Conservation (phyloP, 2,113 vertebrate genomes). For the Choloepus hoffmanni region DNA sequence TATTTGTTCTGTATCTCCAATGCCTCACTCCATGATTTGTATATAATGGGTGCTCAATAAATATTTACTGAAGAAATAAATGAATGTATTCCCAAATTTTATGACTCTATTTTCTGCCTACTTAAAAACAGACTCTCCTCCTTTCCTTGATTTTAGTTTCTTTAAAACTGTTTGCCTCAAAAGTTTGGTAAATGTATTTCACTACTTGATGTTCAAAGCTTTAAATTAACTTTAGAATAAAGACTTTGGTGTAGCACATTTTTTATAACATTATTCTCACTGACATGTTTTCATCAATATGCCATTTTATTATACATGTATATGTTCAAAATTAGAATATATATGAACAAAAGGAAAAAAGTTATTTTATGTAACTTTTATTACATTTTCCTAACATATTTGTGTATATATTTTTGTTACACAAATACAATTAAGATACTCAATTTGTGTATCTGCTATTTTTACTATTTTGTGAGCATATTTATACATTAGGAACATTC, state of each 20-base stretch:
- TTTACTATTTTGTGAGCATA: background rate
- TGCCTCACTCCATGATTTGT: background rate
- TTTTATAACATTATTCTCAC: background rate
- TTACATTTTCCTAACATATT: background rate
- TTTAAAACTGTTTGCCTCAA: background rate
- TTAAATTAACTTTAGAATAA: background rate
- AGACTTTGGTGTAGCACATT: background rate
- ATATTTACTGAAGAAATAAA: background rate
- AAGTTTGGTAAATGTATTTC: background rate
- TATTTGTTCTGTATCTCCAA: background rate
- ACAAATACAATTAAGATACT: background rate
- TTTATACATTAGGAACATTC: background rate
- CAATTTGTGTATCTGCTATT: background rate
- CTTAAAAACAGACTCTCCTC: background rate
- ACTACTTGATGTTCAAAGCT: background rate
- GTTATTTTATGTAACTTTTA: background rate
- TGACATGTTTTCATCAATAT: background rate
- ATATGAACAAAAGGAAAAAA: background rate
- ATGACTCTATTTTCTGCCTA: background rate
- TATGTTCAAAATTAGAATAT: background rate
- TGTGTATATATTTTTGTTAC: background rate
- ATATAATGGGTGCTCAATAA: background rate
- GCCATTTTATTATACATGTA: background rate
- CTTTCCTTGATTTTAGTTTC: background rate
- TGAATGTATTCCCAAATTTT: background rate